Conservation (phyloP, 2,888 invertebrate species). For the Pristionchus japonicus region DNA sequence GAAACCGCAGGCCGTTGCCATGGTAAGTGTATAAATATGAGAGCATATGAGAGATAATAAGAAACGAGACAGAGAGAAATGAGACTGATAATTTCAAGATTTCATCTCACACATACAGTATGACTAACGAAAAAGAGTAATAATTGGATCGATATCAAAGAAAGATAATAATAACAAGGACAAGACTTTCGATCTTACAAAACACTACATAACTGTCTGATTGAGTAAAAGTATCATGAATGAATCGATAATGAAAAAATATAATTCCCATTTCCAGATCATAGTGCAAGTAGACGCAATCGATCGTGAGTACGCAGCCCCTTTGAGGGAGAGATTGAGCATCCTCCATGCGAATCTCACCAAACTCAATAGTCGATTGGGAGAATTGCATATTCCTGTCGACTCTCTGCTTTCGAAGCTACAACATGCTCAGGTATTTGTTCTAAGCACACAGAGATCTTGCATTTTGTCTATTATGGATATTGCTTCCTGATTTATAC, state of each 20-base stretch:
- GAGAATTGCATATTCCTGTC: conserved; percentile 62
- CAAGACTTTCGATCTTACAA: too few relatives aligned
- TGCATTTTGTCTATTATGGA: too few relatives aligned
- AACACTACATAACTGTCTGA: too few relatives aligned
- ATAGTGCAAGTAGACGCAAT: conserved; percentile 62
- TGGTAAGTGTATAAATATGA: conserved; percentile 48
- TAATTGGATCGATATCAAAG: too few relatives aligned
- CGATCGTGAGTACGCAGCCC: conserved; percentile 58
- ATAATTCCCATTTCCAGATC: conserved; percentile 49
- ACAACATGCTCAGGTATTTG: conserved; percentile 64
- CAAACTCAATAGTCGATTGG: conserved; percentile 47
- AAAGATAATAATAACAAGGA: too few relatives aligned
- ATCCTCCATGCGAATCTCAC: conserved; percentile 58
- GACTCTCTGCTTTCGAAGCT: conserved; percentile 61
- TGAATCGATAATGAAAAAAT: neutral
- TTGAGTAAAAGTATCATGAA: neutral
- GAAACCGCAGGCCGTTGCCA: conserved; percentile 58
- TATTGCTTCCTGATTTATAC: too few relatives aligned
- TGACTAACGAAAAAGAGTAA: too few relatives aligned
- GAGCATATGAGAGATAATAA: too few relatives aligned
- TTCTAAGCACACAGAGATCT: too few relatives aligned
- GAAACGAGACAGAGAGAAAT: too few relatives aligned
- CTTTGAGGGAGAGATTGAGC: conserved; percentile 53
- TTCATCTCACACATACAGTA: too few relatives aligned
- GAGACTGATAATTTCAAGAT: too few relatives aligned